Evolutionary conservation across 1,140 invertebrate genomes (phyloP), one percentile per base, ranked within the genome.

Genomic region (Diorhabda carinulata): DNA sequence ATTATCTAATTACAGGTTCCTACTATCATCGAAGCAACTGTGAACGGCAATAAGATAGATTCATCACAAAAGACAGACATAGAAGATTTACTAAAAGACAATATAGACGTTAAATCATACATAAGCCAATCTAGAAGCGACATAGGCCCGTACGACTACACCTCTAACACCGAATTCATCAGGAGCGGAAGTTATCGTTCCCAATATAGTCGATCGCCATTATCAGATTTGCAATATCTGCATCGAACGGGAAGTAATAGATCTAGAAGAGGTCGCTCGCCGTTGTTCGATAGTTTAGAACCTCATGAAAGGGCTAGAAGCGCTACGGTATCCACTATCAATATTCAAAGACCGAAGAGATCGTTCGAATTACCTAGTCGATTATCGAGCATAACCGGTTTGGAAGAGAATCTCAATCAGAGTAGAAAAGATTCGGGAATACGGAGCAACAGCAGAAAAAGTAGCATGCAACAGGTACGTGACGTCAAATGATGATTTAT

Each of bases 341-440:
- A 77, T 61, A 61, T 78, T 6, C 68, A 75, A 42, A 76, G 78
- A 62, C 73, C 74, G 4, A 79, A 80, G 61, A 75, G 72, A n/a
- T 75, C 75, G 0, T 70, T 81, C 4, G 80, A 81, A 76, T 52
- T 81, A 70, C 69, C 76, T 77, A 70, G 81, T 57, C 69, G 73
- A 59, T 66, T 80, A 59, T 76, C 79, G 59, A 76, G 75, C 67
- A 71, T 76, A 56, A 69, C 70, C 4, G 68, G 76, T n/a, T 47
- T 80, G n/a, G 87, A 91, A 62, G 90, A 92, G 77, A 82, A 70
- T 80, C 90, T 65, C 90, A 90, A 81, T 84, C 86, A 91, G 57
- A 93, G 91, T 73, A 86, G 92, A 67, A 95, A 95, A 83, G 92
- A 95, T 81, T 94, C 92, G 0, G 92, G 92, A 3, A 94, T 94